Evolutionary conservation across 2,797 vertebrate species (phyloP), one percentile per base, ranked within the genome.

Genomic region (Falco concolor): DNA sequence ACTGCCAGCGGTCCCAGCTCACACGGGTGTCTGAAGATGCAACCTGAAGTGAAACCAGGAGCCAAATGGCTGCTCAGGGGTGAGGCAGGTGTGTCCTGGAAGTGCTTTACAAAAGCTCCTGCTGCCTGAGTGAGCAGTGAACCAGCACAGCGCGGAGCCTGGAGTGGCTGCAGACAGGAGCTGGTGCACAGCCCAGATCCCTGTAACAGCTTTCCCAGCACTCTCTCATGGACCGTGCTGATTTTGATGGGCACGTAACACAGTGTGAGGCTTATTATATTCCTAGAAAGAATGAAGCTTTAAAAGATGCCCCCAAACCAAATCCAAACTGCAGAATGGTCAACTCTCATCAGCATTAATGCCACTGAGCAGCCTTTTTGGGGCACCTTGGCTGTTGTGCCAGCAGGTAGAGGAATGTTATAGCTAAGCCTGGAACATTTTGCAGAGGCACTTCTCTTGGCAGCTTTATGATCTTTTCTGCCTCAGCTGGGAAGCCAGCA

Each of bases 401-500:
- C 64, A 84, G 70, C n/a, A 92, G 94, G 80, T 89, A 79, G 57
- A 50, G 38, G 50, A 57, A 61, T 87, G 77, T 82, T 93, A 68
- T 8, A 75, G 77, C 65, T 92, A 40, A 90, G 68, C 67, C 36
- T 57, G 83, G 76, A 90, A 61, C 74, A 34, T 86, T 93, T 84
- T 91, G 83, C 90, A 90, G 72, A 14, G 9, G 52, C 83, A 59
- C 93, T 93, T 91, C 80, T 93, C 70, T 67, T 87, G 89, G 77
- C 90, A 91, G 83, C 25, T 95, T 95, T 95, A 92, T 81, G 90
- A 89, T 95, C 67, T 91, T 84, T 91, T 56, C 90, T 95, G 74
- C 52, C 59, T 97, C 88, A 88, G 77, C 92, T 95, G 83, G 60
- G 70, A 93, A 95, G 54, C 77, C 80, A 87, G 76, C 59, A 90